A percentile compares a stretch with the other conserved stretches of the same genome.
Evolutionary conservation across 2,113 vertebrate genomes (phyloP).

Genomic region (Gambusia affinis): DNA sequence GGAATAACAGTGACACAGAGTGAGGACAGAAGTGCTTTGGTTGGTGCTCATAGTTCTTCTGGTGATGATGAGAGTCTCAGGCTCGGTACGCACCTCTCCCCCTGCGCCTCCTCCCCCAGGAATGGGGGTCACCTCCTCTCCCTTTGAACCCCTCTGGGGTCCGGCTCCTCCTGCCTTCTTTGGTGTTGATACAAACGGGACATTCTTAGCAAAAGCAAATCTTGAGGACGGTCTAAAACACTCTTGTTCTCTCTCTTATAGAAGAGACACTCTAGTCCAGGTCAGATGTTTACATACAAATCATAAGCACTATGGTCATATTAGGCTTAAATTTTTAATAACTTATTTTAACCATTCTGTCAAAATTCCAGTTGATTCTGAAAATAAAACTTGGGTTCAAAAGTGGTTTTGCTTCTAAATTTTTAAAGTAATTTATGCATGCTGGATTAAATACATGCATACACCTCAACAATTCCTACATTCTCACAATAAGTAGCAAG

Average conservation of each 20-base stretch:
- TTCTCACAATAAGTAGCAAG: neutral
- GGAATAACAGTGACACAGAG: slow-evolving; percentile 64
- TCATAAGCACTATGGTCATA: neutral
- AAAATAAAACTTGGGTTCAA: no score
- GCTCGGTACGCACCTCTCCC: slow-evolving; percentile 81
- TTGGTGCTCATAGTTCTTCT: slow-evolving; percentile 71
- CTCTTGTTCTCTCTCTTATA: slow-evolving; percentile 33
- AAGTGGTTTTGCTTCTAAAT: neutral
- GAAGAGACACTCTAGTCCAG: neutral
- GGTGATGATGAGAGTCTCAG: slow-evolving; percentile 62
- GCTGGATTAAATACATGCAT: neutral
- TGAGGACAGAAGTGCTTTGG: slow-evolving; percentile 62
- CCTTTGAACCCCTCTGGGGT: slow-evolving; percentile 79
- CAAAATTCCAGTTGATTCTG: neutral
- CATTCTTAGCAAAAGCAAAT: slow-evolving; percentile 68
- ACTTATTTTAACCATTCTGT: neutral
- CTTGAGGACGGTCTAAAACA: slow-evolving; percentile 44
- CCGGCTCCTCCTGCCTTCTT: slow-evolving; percentile 72
- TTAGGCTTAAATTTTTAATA: neutral
- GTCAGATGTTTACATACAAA: neutral
- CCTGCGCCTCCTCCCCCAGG: slow-evolving; percentile 77
- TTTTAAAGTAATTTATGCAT: neutral
- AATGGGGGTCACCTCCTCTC: slow-evolving; percentile 79
- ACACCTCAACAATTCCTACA: neutral
- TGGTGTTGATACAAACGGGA: slow-evolving; percentile 77